These are phyloP conservation scores for Lucilia sericata DNA, from an alignment of 1,140 invertebrate genomes.

Conservation along the genomic window DNA sequence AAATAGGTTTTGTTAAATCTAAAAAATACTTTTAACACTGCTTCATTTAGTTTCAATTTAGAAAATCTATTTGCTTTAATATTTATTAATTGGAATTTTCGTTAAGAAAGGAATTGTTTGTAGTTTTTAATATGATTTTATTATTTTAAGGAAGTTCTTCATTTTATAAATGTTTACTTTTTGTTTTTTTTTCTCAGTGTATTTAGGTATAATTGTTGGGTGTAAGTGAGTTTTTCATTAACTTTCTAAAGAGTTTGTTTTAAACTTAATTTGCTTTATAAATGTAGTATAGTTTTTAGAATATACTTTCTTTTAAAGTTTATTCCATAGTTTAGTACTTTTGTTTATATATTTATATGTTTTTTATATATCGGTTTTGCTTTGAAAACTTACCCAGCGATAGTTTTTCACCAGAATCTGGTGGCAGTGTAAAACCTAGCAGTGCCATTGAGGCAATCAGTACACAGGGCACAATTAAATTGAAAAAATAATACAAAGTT, in stretches of 20 bases:
- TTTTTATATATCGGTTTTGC: neutral
- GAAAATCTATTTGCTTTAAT: too few relatives aligned
- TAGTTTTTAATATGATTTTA: neutral
- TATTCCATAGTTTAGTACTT: neutral
- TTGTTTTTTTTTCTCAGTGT: neutral
- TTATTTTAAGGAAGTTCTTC: neutral
- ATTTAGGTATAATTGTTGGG: neutral
- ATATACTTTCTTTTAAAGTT: neutral
- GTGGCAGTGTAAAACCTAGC: constrained; percentile 97
- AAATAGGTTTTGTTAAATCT: too few relatives aligned
- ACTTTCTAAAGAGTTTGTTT: too few relatives aligned
- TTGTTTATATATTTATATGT: neutral
- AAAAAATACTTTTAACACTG: constrained; percentile 15
- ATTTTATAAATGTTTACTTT: neutral
- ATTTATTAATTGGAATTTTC: neutral
- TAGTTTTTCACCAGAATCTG: constrained; percentile 99
- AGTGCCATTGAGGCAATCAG: constrained; percentile 99
- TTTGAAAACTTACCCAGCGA: constrained; percentile 84
- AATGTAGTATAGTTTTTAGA: too few relatives aligned
- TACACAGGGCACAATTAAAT: constrained; percentile 99
- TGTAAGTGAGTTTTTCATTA: neutral
- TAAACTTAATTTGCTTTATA: too few relatives aligned
- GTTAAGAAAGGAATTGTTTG: neutral
- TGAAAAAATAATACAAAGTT: constrained; percentile 99
- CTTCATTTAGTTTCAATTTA: neutral